Conservation (phyloP, 2,888 invertebrate genomes). For the Eristalis intricaria region DNA sequence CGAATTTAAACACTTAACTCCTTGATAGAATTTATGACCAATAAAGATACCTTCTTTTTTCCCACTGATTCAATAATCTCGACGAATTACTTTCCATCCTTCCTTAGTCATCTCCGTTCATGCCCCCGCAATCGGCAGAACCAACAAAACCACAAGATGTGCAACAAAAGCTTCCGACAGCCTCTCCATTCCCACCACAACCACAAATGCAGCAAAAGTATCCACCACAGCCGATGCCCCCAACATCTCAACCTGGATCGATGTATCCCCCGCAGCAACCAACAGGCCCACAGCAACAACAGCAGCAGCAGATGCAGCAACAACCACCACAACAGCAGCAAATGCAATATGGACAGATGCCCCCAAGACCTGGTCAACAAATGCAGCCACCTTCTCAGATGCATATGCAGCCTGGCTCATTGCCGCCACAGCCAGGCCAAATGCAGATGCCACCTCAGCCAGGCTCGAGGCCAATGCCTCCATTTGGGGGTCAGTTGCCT, state of each 20-base stretch:
- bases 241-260: conserved; percentile 45
- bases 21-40: not conserved
- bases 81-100: not conserved
- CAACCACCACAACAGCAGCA: conserved; percentile 54
- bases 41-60: no score
- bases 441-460: conserved; percentile 54
- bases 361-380: conserved; percentile 34
- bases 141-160: conserved; percentile 44
- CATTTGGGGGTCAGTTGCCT: conserved; percentile 76
- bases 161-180: conserved; percentile 34
- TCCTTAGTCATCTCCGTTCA: conserved; percentile 52
- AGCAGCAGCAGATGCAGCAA: conserved; percentile 46
- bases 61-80: not conserved
- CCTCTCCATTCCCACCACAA: conserved; percentile 39
- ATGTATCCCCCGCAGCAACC: conserved; percentile 48
- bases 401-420: conserved; percentile 38
- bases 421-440: conserved; percentile 75
- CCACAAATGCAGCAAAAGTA: conserved; percentile 53
- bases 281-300: conserved; percentile 39
- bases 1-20: no score
- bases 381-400: conserved; percentile 51
- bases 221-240: conserved; percentile 42
- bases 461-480: conserved; percentile 72
- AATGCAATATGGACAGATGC: conserved; percentile 66
- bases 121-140: conserved; percentile 51